A percentile compares a stretch with the other conserved stretches of the same genome.
These are phyloP conservation scores for Amorpha juglandis DNA, from an alignment of 2,888 invertebrate species.

Conservation along the genomic window DNA sequence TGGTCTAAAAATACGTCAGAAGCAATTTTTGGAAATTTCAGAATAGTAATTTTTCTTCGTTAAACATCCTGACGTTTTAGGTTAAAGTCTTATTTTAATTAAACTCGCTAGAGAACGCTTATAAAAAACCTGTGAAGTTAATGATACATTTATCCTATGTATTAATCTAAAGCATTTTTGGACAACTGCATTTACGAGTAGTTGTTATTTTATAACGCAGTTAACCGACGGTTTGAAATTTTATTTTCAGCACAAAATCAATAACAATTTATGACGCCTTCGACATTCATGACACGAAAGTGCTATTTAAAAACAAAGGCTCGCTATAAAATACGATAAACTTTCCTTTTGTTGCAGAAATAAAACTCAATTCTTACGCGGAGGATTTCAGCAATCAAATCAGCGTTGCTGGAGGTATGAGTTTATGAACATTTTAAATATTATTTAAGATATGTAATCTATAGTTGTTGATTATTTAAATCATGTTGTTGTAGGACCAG, in stretches of 20 bases:
- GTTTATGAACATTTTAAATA: background rate
- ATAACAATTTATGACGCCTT: slow-evolving; percentile 12
- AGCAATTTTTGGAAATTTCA: too few relatives aligned
- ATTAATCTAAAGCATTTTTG: too few relatives aligned
- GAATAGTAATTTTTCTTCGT: too few relatives aligned
- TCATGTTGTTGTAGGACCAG: too few relatives aligned
- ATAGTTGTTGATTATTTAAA: too few relatives aligned
- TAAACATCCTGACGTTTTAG: too few relatives aligned
- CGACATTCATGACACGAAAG: background rate
- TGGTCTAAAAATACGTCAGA: too few relatives aligned
- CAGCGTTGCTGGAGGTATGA: slow-evolving; percentile 83
- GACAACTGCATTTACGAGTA: background rate
- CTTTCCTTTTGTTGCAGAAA: slow-evolving; percentile 66
- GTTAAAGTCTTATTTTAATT: too few relatives aligned
- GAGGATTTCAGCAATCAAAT: slow-evolving; percentile 83
- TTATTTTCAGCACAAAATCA: slow-evolving; percentile 6
- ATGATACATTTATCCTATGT: too few relatives aligned
- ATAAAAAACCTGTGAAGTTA: too few relatives aligned
- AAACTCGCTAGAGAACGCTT: too few relatives aligned
- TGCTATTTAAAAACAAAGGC: slow-evolving; percentile 13
- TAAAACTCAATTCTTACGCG: slow-evolving; percentile 80
- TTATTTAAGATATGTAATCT: background rate
- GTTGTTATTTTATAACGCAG: background rate
- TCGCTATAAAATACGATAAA: slow-evolving; percentile 24
- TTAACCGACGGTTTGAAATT: background rate